These are phyloP conservation scores for Onychostruthus taczanowskii DNA, from an alignment of 2,113 vertebrate species.

Conservation along the genomic window DNA sequence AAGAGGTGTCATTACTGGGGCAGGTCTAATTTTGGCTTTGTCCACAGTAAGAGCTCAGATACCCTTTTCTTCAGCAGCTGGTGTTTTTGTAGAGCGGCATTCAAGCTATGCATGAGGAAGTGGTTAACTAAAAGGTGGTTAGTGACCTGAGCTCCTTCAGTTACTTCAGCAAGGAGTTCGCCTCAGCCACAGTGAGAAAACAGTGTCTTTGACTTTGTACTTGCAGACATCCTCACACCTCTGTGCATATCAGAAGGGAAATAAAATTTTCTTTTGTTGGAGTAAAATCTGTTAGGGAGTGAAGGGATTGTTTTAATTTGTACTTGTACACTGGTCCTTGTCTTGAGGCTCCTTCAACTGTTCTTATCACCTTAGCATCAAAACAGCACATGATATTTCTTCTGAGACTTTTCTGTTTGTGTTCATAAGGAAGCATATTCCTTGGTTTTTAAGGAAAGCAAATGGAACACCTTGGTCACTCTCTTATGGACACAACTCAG, in stretches of 20 bases:
- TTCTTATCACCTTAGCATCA: background rate
- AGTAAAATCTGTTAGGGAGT: background rate
- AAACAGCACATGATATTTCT: background rate
- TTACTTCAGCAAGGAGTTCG: background rate
- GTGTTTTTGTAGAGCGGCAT: background rate
- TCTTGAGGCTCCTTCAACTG: background rate
- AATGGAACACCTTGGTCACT: background rate
- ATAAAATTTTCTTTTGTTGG: background rate
- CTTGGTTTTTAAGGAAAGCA: conserved; percentile 12
- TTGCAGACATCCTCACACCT: background rate
- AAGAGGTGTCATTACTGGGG: background rate
- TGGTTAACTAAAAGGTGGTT: background rate
- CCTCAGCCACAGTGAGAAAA: background rate
- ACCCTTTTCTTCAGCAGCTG: background rate
- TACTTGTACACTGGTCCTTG: background rate
- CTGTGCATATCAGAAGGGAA: background rate
- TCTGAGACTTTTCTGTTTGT: background rate
- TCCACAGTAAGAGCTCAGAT: background rate
- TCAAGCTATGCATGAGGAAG: background rate
- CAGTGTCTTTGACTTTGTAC: background rate
- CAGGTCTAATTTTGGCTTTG: background rate
- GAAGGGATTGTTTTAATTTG: background rate
- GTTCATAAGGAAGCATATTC: background rate
- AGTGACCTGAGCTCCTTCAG: background rate
- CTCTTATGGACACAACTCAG: conserved; percentile 16